Base-by-base conservation (phyloP, 2,113 vertebrate species). In the Brachirus orientalis region DNA sequence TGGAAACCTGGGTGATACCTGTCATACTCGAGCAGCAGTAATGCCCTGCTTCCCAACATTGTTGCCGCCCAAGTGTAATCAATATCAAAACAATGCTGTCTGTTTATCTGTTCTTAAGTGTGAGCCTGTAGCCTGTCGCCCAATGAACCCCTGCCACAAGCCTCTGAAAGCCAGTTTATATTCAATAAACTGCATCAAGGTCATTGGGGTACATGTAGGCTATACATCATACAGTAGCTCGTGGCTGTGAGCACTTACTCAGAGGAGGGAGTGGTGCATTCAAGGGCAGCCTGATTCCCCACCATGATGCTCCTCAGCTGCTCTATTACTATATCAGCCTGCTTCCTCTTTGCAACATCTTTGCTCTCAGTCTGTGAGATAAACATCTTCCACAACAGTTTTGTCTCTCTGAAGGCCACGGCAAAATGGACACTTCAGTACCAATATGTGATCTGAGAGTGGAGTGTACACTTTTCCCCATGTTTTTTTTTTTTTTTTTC, bases 151-250 rank as follows among this genome's bases (percentile, higher is more conserved):
- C 54, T 14, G 63, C 63, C 84, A 84, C 87, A 75, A 84, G 75
- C 70, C 46, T 58, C 63, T 56, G 59, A 76, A 83, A 85, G 77
- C 88, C 77, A 75, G 82, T 92, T 90, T 87, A 86, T 77, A 90
- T 85, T 85, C 79, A 86, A 74, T 79, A 75, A 74, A 65, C 66
- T 63, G 60, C 76, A 48, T 69, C 76, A 80, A 86, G 90, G 87
- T 82, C 63, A 79, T 79, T 58, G 78, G 86, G 87, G 75, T 77
- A 88, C 55, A 48, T 87, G 85, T 87, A 80, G 61, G 36, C 84
- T 76, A 87, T 90, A 85, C 57, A 91, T 93, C 91, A 93, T 60
- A 62, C 60, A 48, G 60, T 62, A 63, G 76, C 41, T 46, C 53
- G 14, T 51, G 62, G 61, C 63, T 68, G 63, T 43, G 63, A 79